Conservation (phyloP, 2,113 vertebrate species). For the Brachypodius melanocephalos region DNA sequence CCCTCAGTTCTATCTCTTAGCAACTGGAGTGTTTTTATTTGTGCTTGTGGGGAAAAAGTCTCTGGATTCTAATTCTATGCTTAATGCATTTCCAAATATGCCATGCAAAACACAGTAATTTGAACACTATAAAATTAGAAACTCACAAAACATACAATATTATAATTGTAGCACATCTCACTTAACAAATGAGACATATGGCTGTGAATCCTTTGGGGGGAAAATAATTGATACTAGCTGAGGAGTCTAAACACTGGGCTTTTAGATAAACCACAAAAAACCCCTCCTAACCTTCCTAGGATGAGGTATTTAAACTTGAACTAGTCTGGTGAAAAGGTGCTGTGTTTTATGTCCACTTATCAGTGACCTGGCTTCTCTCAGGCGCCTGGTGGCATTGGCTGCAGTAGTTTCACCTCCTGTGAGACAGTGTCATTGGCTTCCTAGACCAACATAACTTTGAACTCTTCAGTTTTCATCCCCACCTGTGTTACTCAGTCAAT, state of each 20-base stretch:
- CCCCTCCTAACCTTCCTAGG: fast-evolving
- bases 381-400: neutral
- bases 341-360: neutral
- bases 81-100: neutral
- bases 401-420: neutral
- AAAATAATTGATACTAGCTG: neutral
- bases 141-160: neutral
- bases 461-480: neutral
- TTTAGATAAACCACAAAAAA: neutral
- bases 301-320: neutral
- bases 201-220: neutral
- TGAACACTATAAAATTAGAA: neutral
- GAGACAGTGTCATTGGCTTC: neutral
- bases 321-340: neutral
- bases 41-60: neutral
- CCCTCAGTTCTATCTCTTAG: neutral
- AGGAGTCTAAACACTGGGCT: neutral
- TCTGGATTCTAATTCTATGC: neutral
- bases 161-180: neutral
- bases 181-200: neutral
- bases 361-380: neutral
- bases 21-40: neutral
- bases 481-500: neutral
- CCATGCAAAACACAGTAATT: neutral
- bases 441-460: neutral